Evolutionary conservation across 37 sponge, comb jelly and placozoan species (phyloP).

Genomic region (Beroe ovata): DNA sequence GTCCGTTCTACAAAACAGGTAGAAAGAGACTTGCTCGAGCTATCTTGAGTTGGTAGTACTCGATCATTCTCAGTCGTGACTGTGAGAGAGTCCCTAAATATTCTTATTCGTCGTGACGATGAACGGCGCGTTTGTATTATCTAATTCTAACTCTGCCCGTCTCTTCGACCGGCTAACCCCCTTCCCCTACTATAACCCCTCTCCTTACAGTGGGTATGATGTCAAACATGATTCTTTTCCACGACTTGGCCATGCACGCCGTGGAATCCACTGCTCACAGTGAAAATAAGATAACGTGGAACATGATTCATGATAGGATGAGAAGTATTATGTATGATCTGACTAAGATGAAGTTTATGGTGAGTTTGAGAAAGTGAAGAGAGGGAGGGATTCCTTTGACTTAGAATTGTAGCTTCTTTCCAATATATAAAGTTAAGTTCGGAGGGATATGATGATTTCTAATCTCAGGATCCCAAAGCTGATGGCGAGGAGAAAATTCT

Average conservation of each 20-base stretch:
- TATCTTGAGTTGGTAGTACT: not conserved
- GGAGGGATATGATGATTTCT: slow-evolving; percentile 86
- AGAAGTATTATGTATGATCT: slow-evolving; percentile 82
- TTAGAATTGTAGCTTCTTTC: no score
- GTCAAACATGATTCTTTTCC: slow-evolving; percentile 89
- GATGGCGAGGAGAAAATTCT: slow-evolving; percentile 89
- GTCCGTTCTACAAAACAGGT: slow-evolving; percentile 97
- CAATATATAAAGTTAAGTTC: no score
- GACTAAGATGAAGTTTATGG: slow-evolving; percentile 95
- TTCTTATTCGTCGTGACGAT: no score
- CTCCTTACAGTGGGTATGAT: slow-evolving; percentile 85
- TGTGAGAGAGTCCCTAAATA: no score
- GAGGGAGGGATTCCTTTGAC: no score
- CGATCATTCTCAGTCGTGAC: no score
- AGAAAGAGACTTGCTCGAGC: no score
- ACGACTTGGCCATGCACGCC: slow-evolving; percentile 86
- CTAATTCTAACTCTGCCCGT: no score
- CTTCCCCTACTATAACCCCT: not conserved
- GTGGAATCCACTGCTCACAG: slow-evolving; percentile 90
- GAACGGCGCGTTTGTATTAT: no score
- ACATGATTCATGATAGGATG: slow-evolving; percentile 82
- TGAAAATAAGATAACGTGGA: slow-evolving; percentile 97
- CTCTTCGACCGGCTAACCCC: not conserved
- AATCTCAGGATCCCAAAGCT: slow-evolving; percentile 73
- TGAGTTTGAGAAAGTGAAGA: no score